phyloP scores from a whole-genome alignment of 2,797 vertebrate genomes.

The Spinus pinus region DNA sequence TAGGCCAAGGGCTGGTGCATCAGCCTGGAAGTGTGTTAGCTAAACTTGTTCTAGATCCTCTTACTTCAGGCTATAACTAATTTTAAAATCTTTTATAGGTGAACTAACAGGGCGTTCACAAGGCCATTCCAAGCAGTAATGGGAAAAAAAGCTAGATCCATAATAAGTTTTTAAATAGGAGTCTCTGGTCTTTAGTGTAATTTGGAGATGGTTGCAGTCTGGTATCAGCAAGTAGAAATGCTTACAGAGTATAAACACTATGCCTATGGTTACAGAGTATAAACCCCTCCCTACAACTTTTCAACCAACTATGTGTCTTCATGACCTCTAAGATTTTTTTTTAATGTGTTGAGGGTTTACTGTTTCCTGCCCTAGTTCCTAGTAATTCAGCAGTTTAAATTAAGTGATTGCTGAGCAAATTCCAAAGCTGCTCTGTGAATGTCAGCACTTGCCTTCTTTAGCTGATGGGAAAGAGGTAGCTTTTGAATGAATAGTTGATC shows the following conservation, averaged over 20 bases:
- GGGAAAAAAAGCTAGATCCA: background rate
- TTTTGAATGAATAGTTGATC: background rate
- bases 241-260: background rate
- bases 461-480: background rate
- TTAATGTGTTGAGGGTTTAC: background rate
- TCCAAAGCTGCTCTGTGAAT: background rate
- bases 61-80: background rate
- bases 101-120: background rate
- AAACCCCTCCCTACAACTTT: background rate
- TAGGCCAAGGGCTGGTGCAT: background rate
- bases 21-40: background rate
- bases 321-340: background rate
- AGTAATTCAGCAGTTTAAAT: background rate
- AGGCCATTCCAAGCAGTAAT: background rate
- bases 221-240: background rate
- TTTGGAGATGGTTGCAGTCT: background rate
- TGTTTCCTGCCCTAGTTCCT: background rate
- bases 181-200: background rate
- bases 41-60: background rate
- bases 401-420: background rate
- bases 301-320: background rate
- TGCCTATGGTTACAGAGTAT: background rate
- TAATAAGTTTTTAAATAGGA: background rate
- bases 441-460: background rate
- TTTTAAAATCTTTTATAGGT: background rate